phyloP scores from a whole-genome alignment of 1,140 invertebrate species.

The Anastrepha ludens region DNA sequence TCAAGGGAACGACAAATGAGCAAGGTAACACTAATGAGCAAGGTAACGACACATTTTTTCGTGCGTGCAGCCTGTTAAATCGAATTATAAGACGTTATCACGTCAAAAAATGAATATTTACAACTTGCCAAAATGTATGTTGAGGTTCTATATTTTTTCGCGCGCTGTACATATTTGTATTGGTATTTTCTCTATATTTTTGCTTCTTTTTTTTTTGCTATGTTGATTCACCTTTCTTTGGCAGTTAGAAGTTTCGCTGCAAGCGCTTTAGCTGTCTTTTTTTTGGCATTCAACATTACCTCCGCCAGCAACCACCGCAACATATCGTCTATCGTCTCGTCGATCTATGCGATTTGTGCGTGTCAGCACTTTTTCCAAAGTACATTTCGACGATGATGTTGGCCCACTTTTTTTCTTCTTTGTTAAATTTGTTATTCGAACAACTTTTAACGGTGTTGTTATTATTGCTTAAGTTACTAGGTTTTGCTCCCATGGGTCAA shows the following conservation, averaged over 20 bases:
- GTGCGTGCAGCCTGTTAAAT: too few relatives aligned
- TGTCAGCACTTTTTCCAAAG: constrained; percentile 32
- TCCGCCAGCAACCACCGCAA: not conserved
- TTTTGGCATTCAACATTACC: constrained; percentile 12
- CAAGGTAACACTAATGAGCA: too few relatives aligned
- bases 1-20: too few relatives aligned
- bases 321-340: constrained; percentile 10
- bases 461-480: constrained; percentile 3
- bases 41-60: too few relatives aligned
- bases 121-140: not conserved
- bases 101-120: too few relatives aligned
- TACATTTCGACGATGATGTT: not conserved
- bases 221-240: not conserved
- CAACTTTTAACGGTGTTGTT: not conserved
- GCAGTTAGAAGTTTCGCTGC: not conserved
- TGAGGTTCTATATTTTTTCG: not conserved
- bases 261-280: not conserved
- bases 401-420: not conserved
- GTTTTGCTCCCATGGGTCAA: not conserved
- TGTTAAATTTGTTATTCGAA: not conserved
- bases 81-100: too few relatives aligned
- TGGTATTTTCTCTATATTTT: too few relatives aligned
- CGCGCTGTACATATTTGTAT: not conserved
- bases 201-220: too few relatives aligned
- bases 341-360: constrained; percentile 36